Evolutionary conservation across 2,888 invertebrate genomes (phyloP).

Genomic region (Chalcis sispes): DNA sequence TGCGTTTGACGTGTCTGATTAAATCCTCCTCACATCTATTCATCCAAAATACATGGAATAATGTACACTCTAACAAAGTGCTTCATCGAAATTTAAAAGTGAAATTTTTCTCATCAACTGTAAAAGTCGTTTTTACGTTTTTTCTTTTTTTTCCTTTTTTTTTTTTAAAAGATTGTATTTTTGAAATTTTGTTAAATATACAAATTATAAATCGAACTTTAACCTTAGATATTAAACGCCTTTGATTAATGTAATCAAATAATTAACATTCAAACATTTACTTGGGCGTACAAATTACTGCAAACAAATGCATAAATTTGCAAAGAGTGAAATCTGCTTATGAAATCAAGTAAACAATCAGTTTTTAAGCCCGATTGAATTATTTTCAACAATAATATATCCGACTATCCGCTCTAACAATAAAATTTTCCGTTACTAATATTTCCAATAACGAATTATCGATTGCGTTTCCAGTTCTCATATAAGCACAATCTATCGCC

Average conservation of each 20-base stretch:
- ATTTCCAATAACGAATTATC: constrained; percentile 41
- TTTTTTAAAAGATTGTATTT: too few species aligned
- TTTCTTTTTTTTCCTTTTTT: too few species aligned
- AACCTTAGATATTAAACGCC: background rate
- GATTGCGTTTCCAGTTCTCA: constrained; percentile 25
- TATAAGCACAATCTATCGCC: constrained; percentile 42
- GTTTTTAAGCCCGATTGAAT: constrained; percentile 14
- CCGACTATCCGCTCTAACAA: background rate
- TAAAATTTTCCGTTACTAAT: constrained; percentile 20
- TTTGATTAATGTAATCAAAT: background rate
- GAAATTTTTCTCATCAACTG: too few species aligned
- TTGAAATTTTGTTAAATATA: background rate
- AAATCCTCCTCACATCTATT: background rate
- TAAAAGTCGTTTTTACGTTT: too few species aligned
- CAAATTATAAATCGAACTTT: background rate
- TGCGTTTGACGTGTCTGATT: background rate
- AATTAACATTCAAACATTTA: background rate
- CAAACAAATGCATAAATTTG: background rate
- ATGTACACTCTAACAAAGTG: too few species aligned
- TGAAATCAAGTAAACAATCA: constrained; percentile 12
- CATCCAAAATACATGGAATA: too few species aligned
- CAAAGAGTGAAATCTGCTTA: background rate
- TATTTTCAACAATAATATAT: constrained; percentile 24
- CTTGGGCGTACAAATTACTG: background rate
- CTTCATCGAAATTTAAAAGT: too few species aligned